Conservation (phyloP, 2,888 invertebrate genomes). For the Limnephilus marmoratus region DNA sequence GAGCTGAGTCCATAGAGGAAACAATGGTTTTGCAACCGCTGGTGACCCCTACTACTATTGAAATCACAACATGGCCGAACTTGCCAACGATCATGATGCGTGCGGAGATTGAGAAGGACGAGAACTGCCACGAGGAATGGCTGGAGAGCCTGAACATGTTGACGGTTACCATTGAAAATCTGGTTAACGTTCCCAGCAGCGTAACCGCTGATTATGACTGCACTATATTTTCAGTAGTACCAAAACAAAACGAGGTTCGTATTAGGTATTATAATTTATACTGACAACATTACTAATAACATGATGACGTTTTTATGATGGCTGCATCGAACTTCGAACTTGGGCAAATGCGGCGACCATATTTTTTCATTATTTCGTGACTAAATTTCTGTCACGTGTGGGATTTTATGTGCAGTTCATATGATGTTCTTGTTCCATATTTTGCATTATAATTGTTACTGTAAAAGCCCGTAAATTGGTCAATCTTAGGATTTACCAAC, state of each 20-base stretch:
- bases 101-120: not conserved
- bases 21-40: slow-evolving; percentile 43
- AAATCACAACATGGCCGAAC: slow-evolving; percentile 48
- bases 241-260: slow-evolving; percentile 27
- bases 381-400: too few relatives aligned
- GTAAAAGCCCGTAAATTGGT: too few relatives aligned
- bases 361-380: too few relatives aligned
- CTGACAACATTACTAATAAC: too few relatives aligned
- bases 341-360: too few relatives aligned
- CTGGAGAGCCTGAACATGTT: slow-evolving; percentile 42
- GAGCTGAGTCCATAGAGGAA: slow-evolving; percentile 34
- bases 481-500: too few relatives aligned
- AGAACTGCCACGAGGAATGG: not conserved
- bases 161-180: slow-evolving; percentile 21
- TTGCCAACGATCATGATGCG: slow-evolving; percentile 28
- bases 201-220: slow-evolving; percentile 27
- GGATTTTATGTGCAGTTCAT: too few relatives aligned
- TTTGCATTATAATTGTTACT: too few relatives aligned
- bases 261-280: too few relatives aligned
- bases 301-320: too few relatives aligned
- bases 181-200: slow-evolving; percentile 31
- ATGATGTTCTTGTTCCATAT: too few relatives aligned
- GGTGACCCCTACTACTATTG: not conserved
- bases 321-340: too few relatives aligned
- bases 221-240: slow-evolving; percentile 15